Evolutionary conservation across 2,888 invertebrate genomes (phyloP).

Genomic region (Nomada hirtipes): DNA sequence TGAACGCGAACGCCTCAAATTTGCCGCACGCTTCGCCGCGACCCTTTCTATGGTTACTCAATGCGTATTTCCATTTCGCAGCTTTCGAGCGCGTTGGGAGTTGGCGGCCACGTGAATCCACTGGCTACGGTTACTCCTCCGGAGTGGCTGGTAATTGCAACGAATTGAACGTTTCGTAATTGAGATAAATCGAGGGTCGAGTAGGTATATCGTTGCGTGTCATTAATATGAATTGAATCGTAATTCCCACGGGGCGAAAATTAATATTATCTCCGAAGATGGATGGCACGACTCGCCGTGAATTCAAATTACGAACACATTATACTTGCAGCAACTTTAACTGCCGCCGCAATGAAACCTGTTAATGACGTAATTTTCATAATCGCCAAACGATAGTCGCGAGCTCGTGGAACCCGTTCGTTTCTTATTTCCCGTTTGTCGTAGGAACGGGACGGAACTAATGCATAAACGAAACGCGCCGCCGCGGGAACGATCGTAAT

Average conservation of each 20-base stretch:
- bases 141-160: constrained; percentile 22
- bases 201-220: constrained; percentile 17
- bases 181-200: constrained; percentile 23
- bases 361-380: constrained; percentile 51
- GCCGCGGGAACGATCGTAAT: not conserved
- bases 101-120: constrained; percentile 16
- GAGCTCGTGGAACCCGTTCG: constrained; percentile 32
- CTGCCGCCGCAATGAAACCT: constrained; percentile 3
- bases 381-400: constrained; percentile 43
- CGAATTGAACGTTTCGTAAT: constrained; percentile 3
- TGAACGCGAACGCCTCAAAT: constrained; percentile 44
- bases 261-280: constrained; percentile 52
- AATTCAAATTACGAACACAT: constrained; percentile 49
- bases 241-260: constrained; percentile 33
- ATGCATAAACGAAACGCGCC: not conserved
- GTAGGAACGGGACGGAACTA: not conserved
- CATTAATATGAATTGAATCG: constrained; percentile 48
- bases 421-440: constrained; percentile 1
- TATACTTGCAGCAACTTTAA: constrained; percentile 29
- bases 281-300: constrained; percentile 41
- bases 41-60: constrained; percentile 9
- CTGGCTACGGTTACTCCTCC: not conserved
- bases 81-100: constrained; percentile 22
- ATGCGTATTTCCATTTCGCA: not conserved
- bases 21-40: constrained; percentile 22